Base-by-base conservation (phyloP, 2,797 vertebrate genomes). In the Diglossa cyanea region DNA sequence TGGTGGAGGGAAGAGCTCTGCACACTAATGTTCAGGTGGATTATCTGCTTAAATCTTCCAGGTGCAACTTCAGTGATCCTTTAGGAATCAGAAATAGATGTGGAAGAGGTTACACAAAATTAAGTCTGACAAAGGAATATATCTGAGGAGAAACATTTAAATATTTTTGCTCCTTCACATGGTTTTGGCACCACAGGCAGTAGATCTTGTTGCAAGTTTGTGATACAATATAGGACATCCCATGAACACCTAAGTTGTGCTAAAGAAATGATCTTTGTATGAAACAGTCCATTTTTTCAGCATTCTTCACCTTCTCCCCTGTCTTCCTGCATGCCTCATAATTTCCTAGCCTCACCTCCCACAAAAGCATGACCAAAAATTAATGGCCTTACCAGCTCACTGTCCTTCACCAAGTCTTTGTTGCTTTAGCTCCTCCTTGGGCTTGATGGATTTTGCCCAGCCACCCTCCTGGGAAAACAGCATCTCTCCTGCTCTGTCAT, bases 291-390 rank as follows among this genome's bases (percentile, higher is more conserved):
- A 17, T 19, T 80, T 65, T 70, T 83, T 21, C n/a, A 73, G 19
- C 25, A 48, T 48, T 5, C 20, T 85, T 74, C 15, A n/a, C 16
- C 14, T 47, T 78, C 8, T 85, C 2, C 19, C 7, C 15, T 54
- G 5, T 24, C 13, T 58, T 30, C 35, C 28, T 30, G 26, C 0
- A 0, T 24, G 35, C 20, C 14, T 73, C 16, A 13, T 40, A 8
- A 24, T 72, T 72, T 81, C 35, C 71, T 51, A 58, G 19, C 19
- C 21, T 50, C 8, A 3, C 7, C 4, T 55, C 3, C 24, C 35
- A 30, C 40, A 55, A 37, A 67, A 77, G 2, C 21, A 31, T 37
- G 37, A 42, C 9, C 35, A 48, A 70, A 92, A 65, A 28, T 20
- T 8, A 72, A 48, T 11, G 2, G 13, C 15, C n/a, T 33, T 68